Evolutionary conservation across 2,888 invertebrate genomes (phyloP).

Genomic region (Eutolmus rufibarbis): DNA sequence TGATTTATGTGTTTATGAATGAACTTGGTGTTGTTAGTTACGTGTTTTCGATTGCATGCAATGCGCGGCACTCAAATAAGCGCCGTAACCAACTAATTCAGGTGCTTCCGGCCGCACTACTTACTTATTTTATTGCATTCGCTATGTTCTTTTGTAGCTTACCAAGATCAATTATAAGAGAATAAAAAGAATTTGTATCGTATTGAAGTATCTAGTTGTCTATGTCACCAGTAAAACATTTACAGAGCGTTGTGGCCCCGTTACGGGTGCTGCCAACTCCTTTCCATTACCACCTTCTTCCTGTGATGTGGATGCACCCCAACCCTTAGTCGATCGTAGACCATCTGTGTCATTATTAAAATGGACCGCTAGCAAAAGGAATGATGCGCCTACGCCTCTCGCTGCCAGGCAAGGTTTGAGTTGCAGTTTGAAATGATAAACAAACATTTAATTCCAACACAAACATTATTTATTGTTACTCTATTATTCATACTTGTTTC

Average conservation of each 20-base stretch:
- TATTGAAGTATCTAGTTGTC: conserved; percentile 36
- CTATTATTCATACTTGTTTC: conserved; percentile 15
- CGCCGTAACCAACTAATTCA: background rate
- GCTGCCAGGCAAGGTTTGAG: conserved; percentile 67
- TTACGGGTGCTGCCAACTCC: conserved; percentile 66
- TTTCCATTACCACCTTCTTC: conserved; percentile 65
- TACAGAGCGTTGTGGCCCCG: conserved; percentile 78
- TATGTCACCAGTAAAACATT: conserved; percentile 50
- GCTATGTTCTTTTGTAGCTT: conserved; percentile 8
- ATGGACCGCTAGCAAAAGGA: conserved; percentile 61
- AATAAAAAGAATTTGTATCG: conserved; percentile 44
- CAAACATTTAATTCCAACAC: conserved; percentile 25
- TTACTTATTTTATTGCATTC: background rate
- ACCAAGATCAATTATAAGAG: conserved; percentile 39
- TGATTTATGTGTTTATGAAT: background rate
- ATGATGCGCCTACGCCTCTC: conserved; percentile 55
- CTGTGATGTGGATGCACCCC: conserved; percentile 74
- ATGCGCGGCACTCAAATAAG: background rate
- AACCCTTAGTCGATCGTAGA: conserved; percentile 74
- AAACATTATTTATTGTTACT: conserved; percentile 27
- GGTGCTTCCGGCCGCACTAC: background rate
- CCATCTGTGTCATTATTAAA: conserved; percentile 70
- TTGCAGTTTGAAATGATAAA: conserved; percentile 50
- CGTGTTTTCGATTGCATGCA: background rate
- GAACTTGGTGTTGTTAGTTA: background rate